Evolutionary conservation across 2,888 invertebrate species (phyloP).

Genomic region (Pristionchus japonicus): DNA sequence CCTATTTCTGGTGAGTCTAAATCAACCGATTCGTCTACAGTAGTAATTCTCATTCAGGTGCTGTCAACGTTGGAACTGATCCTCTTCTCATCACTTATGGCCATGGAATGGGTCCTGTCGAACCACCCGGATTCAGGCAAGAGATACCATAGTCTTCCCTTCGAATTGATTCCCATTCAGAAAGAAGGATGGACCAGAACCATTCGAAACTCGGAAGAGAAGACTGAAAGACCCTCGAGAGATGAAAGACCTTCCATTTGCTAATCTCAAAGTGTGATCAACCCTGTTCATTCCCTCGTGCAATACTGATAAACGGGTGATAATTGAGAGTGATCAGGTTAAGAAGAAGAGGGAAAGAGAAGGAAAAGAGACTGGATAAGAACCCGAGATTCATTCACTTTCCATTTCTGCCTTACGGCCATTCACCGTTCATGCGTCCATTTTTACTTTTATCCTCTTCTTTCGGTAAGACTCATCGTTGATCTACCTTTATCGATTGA

Average conservation of each 20-base stretch:
- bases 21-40: background rate
- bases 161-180: background rate
- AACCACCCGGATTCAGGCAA: slow-evolving; percentile 60
- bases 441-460: slow-evolving; percentile 5
- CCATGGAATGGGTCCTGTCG: slow-evolving; percentile 67
- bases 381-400: background rate
- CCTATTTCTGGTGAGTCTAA: slow-evolving; percentile 57
- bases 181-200: slow-evolving; percentile 45
- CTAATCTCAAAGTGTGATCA: background rate
- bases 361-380: slow-evolving; percentile 12
- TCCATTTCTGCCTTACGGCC: background rate
- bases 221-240: slow-evolving; percentile 29
- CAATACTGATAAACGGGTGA: slow-evolving; percentile 37
- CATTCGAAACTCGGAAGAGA: background rate
- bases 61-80: slow-evolving; percentile 69
- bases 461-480: background rate
- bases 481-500: background rate
- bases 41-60: slow-evolving; percentile 50
- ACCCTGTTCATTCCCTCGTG: background rate
- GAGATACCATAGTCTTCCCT: background rate
- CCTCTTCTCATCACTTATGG: slow-evolving; percentile 69
- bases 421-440: slow-evolving; percentile 5
- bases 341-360: background rate
- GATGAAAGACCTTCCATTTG: slow-evolving; percentile 4
- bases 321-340: slow-evolving; percentile 17